Conservation (phyloP, 1,140 invertebrate species). For the Andrena cerasifolii region DNA sequence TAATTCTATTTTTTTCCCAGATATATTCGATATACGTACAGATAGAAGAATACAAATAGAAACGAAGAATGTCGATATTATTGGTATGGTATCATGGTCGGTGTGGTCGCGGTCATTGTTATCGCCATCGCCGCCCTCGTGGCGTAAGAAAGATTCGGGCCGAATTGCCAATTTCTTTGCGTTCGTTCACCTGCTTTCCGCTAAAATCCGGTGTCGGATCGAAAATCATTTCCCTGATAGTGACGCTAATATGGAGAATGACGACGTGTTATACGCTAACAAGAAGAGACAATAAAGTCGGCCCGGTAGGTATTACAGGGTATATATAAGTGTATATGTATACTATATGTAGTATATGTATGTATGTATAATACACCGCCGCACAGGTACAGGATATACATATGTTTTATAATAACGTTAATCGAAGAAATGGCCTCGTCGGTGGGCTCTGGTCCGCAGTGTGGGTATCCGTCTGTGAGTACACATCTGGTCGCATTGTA, state of each 20-base stretch:
- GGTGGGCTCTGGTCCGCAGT: slow-evolving; percentile 69
- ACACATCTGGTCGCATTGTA: slow-evolving; percentile 16
- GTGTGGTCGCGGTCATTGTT: slow-evolving; percentile 17
- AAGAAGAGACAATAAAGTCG: slow-evolving; percentile 39
- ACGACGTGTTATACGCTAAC: slow-evolving; percentile 20
- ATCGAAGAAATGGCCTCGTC: slow-evolving; percentile 67
- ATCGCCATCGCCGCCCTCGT: background rate
- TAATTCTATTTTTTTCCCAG: background rate
- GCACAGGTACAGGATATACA: slow-evolving; percentile 8
- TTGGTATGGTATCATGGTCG: slow-evolving; percentile 1
- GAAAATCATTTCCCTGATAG: slow-evolving; percentile 2
- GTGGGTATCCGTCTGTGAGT: slow-evolving; percentile 41
- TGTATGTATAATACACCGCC: slow-evolving; percentile 19
- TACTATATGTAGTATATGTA: background rate
- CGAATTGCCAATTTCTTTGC: background rate
- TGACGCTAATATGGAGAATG: slow-evolving; percentile 4
- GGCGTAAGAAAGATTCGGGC: background rate
- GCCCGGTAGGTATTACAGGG: slow-evolving; percentile 8
- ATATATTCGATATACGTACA: slow-evolving; percentile 29
- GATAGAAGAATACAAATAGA: slow-evolving; percentile 33
- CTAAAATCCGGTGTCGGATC: background rate
- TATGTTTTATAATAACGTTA: slow-evolving; percentile 60
- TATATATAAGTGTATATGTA: background rate
- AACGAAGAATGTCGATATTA: slow-evolving; percentile 26
- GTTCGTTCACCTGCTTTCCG: background rate